Evolutionary conservation across 2,113 vertebrate species (phyloP).

Genomic region (Notiomystis cincta): DNA sequence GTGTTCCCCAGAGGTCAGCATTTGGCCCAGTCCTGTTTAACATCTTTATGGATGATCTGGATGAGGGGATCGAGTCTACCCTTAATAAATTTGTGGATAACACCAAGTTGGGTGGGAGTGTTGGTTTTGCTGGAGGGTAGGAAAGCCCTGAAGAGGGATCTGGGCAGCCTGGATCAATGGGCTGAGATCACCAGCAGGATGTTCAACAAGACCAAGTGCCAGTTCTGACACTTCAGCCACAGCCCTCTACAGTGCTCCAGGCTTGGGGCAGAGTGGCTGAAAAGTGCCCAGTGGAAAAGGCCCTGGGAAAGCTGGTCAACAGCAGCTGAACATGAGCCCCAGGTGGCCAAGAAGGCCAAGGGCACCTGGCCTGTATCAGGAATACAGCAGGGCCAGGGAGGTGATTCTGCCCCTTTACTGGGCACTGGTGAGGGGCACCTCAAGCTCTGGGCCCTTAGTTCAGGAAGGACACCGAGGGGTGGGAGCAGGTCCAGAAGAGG

Average conservation of each 20-base stretch:
- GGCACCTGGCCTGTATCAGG: not conserved
- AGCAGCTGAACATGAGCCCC: not conserved
- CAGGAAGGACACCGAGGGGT: not conserved
- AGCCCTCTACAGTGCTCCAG: not conserved
- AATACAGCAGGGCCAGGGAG: not conserved
- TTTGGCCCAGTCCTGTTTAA: not conserved
- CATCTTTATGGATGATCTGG: not conserved
- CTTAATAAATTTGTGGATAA: not conserved
- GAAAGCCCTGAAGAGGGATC: not conserved
- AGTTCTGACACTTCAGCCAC: not conserved
- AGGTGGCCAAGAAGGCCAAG: not conserved
- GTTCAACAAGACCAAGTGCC: not conserved
- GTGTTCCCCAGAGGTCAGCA: not conserved
- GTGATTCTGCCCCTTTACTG: not conserved
- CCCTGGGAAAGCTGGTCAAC: not conserved
- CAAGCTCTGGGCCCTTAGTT: not conserved
- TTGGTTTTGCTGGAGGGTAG: not conserved
- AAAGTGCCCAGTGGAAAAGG: not conserved
- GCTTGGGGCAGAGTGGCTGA: not conserved
- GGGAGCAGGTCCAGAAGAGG: not conserved
- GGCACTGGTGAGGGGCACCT: not conserved
- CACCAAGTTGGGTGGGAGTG: not conserved
- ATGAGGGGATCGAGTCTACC: not conserved
- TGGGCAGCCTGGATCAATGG: not conserved
- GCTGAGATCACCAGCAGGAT: not conserved